These are phyloP conservation scores for Orthonychiurus folsomi DNA, from an alignment of 2,888 invertebrate genomes.

Conservation along the genomic window DNA sequence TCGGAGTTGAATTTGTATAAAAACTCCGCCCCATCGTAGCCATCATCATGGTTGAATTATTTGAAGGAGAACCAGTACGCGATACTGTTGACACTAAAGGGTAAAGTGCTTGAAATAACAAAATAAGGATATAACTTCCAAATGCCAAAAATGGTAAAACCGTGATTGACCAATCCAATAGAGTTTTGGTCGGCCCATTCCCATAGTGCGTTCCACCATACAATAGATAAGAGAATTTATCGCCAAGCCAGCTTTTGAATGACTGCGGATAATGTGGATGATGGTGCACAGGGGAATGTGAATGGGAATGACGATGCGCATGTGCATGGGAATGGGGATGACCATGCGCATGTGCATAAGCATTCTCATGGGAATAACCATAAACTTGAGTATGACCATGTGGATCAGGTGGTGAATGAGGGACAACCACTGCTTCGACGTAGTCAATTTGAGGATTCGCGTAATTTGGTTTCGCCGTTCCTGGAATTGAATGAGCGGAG, in stretches of 20 bases:
- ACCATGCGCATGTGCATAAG: background rate
- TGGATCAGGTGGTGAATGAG: background rate
- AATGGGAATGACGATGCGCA: background rate
- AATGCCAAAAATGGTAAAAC: background rate
- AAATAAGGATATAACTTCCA: background rate
- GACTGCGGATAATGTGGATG: background rate
- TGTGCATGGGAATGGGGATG: background rate
- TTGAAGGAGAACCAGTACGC: background rate
- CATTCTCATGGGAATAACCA: background rate
- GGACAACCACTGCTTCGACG: too few species aligned
- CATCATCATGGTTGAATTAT: background rate
- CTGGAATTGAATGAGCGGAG: too few species aligned
- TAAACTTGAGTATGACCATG: background rate
- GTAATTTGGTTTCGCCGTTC: background rate
- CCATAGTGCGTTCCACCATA: background rate
- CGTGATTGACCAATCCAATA: background rate
- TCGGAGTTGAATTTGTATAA: background rate
- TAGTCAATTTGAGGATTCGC: background rate
- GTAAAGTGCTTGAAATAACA: background rate
- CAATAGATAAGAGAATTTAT: background rate
- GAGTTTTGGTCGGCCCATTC: background rate
- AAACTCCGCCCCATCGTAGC: too few species aligned
- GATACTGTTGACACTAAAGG: too few species aligned
- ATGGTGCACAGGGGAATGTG: background rate
- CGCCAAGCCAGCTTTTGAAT: background rate